Percentiles rank a stretch among this genome's conserved stretches.
Evolutionary conservation across 1,140 invertebrate species (phyloP).

Genomic region (Sitophilus oryzae): DNA sequence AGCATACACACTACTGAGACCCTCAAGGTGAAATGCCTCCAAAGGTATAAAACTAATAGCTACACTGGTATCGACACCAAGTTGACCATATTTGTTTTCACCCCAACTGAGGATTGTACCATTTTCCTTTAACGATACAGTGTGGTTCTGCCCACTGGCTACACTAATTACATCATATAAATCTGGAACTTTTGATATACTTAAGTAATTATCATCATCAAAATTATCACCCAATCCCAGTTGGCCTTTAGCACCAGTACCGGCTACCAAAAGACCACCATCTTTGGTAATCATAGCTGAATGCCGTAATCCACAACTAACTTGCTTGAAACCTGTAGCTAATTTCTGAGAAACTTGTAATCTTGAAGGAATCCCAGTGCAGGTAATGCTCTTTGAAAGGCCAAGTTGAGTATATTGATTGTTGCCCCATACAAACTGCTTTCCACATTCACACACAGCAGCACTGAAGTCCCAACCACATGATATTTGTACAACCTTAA

Average conservation of each 20-base stretch:
- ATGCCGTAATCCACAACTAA: constrained; percentile 61
- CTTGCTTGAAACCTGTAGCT: constrained; percentile 38
- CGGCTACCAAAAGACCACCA: constrained; percentile 54
- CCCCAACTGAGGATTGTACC: constrained; percentile 62
- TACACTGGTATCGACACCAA: constrained; percentile 50
- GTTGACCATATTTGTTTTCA: constrained; percentile 68
- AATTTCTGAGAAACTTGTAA: constrained; percentile 42
- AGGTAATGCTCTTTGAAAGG: constrained; percentile 49
- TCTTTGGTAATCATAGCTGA: constrained; percentile 60
- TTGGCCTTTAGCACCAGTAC: constrained; percentile 59
- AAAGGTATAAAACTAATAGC: constrained; percentile 49
- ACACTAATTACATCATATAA: constrained; percentile 51
- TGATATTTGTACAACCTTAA: constrained; percentile 53
- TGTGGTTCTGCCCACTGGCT: constrained; percentile 68
- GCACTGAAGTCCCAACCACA: constrained; percentile 70
- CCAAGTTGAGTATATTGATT: constrained; percentile 70
- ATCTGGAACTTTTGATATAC: constrained; percentile 50
- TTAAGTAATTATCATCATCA: constrained; percentile 48
- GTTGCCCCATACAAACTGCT: constrained; percentile 68
- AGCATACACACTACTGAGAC: constrained; percentile 49
- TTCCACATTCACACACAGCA: constrained; percentile 57
- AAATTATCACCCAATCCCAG: constrained; percentile 52
- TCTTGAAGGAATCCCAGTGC: constrained; percentile 44
- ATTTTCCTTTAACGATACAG: constrained; percentile 54
- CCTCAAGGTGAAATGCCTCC: constrained; percentile 44